These are phyloP conservation scores for Apostichopus japonicus DNA, from an alignment of 35 echinoderm and acorn worm genomes.

Conservation along the genomic window DNA sequence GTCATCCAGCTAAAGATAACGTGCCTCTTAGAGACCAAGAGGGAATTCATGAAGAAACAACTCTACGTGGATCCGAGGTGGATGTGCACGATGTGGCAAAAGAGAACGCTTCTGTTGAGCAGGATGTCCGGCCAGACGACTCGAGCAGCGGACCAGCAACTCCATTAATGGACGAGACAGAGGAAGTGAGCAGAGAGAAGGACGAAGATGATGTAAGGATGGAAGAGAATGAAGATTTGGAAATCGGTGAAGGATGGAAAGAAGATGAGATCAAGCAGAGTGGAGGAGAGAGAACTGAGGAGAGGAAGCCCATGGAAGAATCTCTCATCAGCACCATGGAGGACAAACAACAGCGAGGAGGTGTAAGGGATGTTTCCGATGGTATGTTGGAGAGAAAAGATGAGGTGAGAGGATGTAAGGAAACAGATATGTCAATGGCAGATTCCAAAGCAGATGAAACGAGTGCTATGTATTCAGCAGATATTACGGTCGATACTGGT, in stretches of 20 bases:
- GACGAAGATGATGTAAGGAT: not conserved
- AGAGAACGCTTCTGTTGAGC: not conserved
- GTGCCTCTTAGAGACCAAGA: not conserved
- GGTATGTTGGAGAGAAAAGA: not conserved
- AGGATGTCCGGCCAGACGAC: not conserved
- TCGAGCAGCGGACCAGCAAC: conserved; percentile 27
- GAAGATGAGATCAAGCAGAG: not conserved
- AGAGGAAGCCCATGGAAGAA: not conserved
- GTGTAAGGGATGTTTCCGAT: conserved; percentile 23
- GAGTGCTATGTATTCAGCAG: not conserved
- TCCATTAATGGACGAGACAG: conserved; percentile 45
- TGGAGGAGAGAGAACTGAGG: not conserved
- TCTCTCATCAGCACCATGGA: no score
- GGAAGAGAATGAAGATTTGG: not conserved
- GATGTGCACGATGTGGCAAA: not conserved
- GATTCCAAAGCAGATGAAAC: not conserved
- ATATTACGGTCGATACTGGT: not conserved
- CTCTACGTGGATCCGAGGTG: not conserved
- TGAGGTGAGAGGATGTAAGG: not conserved
- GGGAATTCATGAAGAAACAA: not conserved
- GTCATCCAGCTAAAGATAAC: no score
- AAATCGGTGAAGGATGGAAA: not conserved
- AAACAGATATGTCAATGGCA: not conserved
- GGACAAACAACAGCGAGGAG: not conserved
- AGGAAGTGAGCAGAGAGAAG: not conserved